Evolutionary conservation across 2,888 invertebrate species (phyloP).

Genomic region (Lepas anatifera): DNA sequence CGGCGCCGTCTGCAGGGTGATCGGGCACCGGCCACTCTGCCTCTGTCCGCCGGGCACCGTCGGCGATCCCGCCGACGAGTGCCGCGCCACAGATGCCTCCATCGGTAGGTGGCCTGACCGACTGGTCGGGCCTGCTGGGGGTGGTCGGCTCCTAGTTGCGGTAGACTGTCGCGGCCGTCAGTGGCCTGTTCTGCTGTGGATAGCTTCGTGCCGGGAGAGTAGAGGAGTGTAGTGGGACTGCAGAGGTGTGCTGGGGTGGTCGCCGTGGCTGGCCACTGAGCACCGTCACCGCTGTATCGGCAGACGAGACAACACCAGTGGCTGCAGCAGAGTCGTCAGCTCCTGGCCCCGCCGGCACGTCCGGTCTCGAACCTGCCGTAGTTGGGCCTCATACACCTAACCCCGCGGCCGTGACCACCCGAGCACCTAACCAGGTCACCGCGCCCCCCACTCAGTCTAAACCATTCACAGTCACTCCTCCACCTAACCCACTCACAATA

Average conservation of each 20-base stretch:
- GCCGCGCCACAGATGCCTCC: conserved; percentile 19
- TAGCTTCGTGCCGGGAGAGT: too few relatives aligned
- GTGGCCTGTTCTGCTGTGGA: too few relatives aligned
- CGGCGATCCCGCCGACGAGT: conserved; percentile 59
- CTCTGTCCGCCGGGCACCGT: conserved; percentile 60
- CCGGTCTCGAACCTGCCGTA: too few relatives aligned
- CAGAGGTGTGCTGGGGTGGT: conserved; percentile 21
- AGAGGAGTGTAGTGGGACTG: too few relatives aligned
- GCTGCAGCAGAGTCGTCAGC: too few relatives aligned
- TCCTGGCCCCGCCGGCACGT: too few relatives aligned
- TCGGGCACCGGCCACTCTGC: conserved; percentile 39
- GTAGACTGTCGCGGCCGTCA: too few relatives aligned
- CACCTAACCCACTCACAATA: neutral
- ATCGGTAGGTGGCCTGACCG: conserved; percentile 18
- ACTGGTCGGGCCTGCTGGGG: conserved; percentile 22
- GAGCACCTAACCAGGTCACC: neutral
- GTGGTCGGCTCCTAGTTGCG: too few relatives aligned
- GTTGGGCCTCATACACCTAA: too few relatives aligned
- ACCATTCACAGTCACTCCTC: neutral
- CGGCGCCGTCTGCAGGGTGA: conserved; percentile 28
- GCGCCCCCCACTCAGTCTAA: neutral
- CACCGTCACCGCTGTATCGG: neutral
- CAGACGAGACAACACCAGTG: neutral
- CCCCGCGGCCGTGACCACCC: too few relatives aligned
- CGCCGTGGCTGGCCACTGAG: neutral